A percentile compares a stretch with the other conserved stretches of the same genome.
Conservation (phyloP, 2,113 vertebrate genomes). For the Lepus americanus region DNA sequence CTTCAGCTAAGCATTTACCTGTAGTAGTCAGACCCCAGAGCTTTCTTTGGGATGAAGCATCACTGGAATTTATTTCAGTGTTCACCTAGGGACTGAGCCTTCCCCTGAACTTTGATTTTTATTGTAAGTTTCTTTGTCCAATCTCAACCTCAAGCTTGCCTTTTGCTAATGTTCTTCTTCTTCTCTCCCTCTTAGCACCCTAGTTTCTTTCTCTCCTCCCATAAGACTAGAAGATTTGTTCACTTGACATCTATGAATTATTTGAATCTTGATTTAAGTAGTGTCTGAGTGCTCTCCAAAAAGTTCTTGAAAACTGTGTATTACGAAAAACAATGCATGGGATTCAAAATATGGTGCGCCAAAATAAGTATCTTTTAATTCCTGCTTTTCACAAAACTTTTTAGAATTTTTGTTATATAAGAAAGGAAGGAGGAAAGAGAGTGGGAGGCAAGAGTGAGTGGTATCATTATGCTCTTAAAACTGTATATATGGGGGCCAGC, state of each 20-base stretch:
- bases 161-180: neutral
- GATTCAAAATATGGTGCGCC: no score
- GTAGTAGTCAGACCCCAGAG: neutral
- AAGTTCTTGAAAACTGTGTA: no score
- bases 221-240: constrained; percentile 6
- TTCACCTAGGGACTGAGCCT: neutral
- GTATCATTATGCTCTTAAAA: no score
- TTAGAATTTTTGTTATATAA: no score
- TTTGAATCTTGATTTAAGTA: neutral
- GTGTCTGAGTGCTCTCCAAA: neutral
- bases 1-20: constrained; percentile 58
- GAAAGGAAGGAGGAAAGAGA: no score
- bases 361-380: no score
- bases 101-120: neutral
- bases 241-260: neutral
- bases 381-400: no score
- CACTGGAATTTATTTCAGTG: constrained; percentile 28
- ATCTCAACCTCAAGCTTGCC: neutral
- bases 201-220: neutral
- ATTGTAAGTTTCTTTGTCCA: neutral
- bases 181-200: neutral
- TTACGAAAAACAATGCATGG: no score
- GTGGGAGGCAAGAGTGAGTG: no score
- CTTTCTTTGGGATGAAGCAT: constrained; percentile 20
- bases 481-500: no score